A percentile compares a stretch with the other conserved stretches of the same genome.
These are phyloP conservation scores for Cassiopea andromeda DNA, from an alignment of 30 jellyfish, hydroid and myxozoan genomes.

Conservation along the genomic window DNA sequence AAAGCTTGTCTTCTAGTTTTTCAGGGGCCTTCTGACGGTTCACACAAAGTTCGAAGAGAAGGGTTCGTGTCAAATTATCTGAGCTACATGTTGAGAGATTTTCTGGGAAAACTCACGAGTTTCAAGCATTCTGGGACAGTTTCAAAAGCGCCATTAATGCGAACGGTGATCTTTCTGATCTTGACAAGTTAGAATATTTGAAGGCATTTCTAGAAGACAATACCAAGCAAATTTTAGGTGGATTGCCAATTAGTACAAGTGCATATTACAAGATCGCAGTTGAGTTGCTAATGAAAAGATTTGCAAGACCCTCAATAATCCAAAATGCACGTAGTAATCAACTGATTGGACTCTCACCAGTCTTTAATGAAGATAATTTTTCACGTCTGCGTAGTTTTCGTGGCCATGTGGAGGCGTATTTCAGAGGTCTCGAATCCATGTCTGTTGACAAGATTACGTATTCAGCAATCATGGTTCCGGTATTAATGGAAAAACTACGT, in stretches of 20 bases:
- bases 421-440: slow-evolving; percentile 9
- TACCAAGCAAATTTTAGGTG: slow-evolving; percentile 14
- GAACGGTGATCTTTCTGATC: slow-evolving; percentile 42
- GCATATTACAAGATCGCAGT: slow-evolving; percentile 24
- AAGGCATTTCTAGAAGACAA: slow-evolving; percentile 32
- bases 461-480: slow-evolving; percentile 21
- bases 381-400: slow-evolving; percentile 6
- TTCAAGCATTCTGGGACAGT: slow-evolving; percentile 43
- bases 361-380: slow-evolving; percentile 15
- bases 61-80: slow-evolving; percentile 36
- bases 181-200: slow-evolving; percentile 37
- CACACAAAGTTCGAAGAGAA: slow-evolving; percentile 1
- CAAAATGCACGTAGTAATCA: slow-evolving; percentile 3
- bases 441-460: slow-evolving; percentile 14
- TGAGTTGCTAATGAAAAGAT: slow-evolving; percentile 3
- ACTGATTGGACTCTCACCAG: background rate
- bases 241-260: slow-evolving; percentile 32
- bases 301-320: background rate
- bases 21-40: background rate
- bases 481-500: slow-evolving; percentile 27
- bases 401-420: slow-evolving; percentile 27
- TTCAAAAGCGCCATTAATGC: slow-evolving; percentile 50
- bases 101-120: slow-evolving; percentile 8
- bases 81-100: slow-evolving; percentile 23
- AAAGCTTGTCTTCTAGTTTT: background rate